These are phyloP conservation scores for Pachyrhynchus sulphureomaculatus DNA, from an alignment of 1,140 invertebrate genomes.

Conservation along the genomic window DNA sequence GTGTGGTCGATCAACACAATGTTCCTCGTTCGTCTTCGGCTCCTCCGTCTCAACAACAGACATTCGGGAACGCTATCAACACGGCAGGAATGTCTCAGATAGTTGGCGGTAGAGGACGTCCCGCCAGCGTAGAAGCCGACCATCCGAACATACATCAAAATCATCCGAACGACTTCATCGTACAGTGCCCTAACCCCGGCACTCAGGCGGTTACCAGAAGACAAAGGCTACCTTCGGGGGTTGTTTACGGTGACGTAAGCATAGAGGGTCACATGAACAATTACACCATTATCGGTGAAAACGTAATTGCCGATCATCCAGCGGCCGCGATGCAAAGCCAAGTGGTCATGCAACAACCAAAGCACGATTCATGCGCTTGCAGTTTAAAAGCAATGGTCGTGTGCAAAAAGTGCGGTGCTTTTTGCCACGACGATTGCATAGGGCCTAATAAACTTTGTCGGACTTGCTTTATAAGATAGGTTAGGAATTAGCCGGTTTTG, in stretches of 20 bases:
- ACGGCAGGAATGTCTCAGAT: conserved; percentile 42
- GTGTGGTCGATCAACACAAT: conserved; percentile 59
- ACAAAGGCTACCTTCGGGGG: conserved; percentile 53
- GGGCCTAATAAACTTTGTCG: conserved; percentile 88
- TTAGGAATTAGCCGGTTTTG: conserved; percentile 29
- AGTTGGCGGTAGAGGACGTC: conserved; percentile 53
- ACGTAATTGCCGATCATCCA: conserved; percentile 46
- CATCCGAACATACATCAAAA: conserved; percentile 41
- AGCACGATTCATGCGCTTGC: conserved; percentile 76
- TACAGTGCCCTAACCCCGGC: conserved; percentile 51
- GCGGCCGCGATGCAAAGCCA: conserved; percentile 44
- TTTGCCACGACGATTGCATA: conserved; percentile 96
- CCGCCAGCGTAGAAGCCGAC: conserved; percentile 59
- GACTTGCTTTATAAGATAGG: conserved; percentile 83
- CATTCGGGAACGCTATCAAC: conserved; percentile 37
- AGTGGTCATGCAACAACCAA: conserved; percentile 40
- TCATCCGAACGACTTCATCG: conserved; percentile 42
- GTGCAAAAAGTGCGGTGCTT: conserved; percentile 94
- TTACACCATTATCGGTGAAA: conserved; percentile 49
- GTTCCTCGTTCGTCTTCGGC: conserved; percentile 81
- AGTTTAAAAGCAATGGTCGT: conserved; percentile 92
- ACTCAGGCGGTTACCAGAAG: conserved; percentile 51
- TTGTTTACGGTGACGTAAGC: conserved; percentile 51
- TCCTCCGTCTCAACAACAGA: conserved; percentile 66
- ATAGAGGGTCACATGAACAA: conserved; percentile 47